Percentiles rank a stretch among this genome's conserved stretches.
Evolutionary conservation across 2,888 invertebrate species (phyloP).

Genomic region (Harpalus rubripes): DNA sequence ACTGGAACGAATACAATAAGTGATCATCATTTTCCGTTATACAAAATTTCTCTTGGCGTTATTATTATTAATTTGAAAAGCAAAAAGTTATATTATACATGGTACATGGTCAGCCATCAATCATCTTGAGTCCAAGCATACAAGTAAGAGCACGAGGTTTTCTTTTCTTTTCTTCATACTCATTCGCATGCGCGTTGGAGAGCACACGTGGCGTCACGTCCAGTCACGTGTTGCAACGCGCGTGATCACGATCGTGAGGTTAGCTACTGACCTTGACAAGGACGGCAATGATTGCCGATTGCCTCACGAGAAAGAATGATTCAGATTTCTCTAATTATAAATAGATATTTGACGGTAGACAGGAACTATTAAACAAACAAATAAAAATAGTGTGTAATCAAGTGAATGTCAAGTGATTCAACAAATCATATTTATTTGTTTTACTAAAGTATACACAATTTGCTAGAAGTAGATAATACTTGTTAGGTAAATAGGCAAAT

Average conservation of each 20-base stretch:
- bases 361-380: neutral
- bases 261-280: slow-evolving; percentile 14
- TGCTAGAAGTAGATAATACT: too few relatives aligned
- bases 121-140: too few relatives aligned
- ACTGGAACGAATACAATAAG: neutral
- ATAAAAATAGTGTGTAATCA: neutral
- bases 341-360: neutral
- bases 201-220: slow-evolving; percentile 3
- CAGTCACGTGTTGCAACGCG: slow-evolving; percentile 16
- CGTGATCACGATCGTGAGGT: slow-evolving; percentile 20
- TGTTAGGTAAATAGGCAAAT: too few relatives aligned
- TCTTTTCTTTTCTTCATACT: too few relatives aligned
- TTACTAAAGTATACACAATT: too few relatives aligned
- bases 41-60: slow-evolving; percentile 12
- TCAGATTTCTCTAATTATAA: neutral
- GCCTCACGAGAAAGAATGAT: slow-evolving; percentile 16
- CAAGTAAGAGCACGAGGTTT: too few relatives aligned
- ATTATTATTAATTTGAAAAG: slow-evolving; percentile 20
- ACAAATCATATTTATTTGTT: too few relatives aligned
- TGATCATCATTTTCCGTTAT: slow-evolving; percentile 9
- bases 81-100: neutral
- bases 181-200: neutral
- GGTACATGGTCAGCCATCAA: too few relatives aligned
- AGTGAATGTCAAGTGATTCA: neutral
- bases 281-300: neutral